Percentiles rank a stretch among this genome's conserved stretches.
Conservation (phyloP, 2,888 invertebrate genomes). For the Terebella lapidaria region DNA sequence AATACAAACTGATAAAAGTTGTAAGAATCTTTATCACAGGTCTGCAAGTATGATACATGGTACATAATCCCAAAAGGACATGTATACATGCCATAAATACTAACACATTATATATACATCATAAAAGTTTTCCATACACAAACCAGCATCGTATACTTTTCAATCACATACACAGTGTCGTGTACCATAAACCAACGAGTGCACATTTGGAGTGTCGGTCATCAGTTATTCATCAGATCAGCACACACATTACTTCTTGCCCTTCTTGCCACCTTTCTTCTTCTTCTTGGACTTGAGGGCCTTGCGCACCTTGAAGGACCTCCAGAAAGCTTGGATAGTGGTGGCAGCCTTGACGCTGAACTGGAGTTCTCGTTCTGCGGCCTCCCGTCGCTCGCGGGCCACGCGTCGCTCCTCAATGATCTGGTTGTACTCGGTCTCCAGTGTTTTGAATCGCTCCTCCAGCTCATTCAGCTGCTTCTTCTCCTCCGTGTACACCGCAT, state of each 20-base stretch:
- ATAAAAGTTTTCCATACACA: too few species aligned
- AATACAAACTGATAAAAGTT: too few species aligned
- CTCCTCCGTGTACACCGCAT: conserved; percentile 50
- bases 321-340: conserved; percentile 53
- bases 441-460: conserved; percentile 51
- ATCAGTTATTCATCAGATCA: too few species aligned
- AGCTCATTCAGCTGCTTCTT: conserved; percentile 52
- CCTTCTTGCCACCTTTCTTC: conserved; percentile 32
- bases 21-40: too few species aligned
- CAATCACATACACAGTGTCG: too few species aligned
- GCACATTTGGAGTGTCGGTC: too few species aligned
- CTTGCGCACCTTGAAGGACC: conserved; percentile 53
- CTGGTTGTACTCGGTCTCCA: conserved; percentile 47
- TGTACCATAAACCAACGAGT: too few species aligned
- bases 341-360: conserved; percentile 49
- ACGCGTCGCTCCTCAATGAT: conserved; percentile 49
- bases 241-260: conserved; percentile 10
- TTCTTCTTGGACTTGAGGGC: conserved; percentile 49
- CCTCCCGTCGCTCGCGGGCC: conserved; percentile 47
- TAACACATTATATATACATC: too few species aligned
- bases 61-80: too few species aligned
- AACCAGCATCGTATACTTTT: too few species aligned
- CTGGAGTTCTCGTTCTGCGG: conserved; percentile 47
- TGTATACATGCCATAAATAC: too few species aligned
- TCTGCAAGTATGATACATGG: too few species aligned